These are phyloP conservation scores for Chiloscyllium plagiosum DNA, from an alignment of 2,113 vertebrate genomes.

Conservation along the genomic window DNA sequence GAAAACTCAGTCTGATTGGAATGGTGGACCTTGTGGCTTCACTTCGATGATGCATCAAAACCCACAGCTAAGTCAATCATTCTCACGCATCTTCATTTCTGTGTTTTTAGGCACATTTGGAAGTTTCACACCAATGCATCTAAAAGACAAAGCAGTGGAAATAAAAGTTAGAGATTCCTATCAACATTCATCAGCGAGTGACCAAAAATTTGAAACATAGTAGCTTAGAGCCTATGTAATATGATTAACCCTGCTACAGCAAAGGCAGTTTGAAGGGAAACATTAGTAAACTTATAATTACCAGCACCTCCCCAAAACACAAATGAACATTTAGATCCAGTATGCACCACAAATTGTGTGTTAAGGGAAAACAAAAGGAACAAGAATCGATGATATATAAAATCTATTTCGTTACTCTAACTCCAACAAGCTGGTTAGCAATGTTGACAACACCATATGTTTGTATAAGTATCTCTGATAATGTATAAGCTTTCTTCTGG, in stretches of 20 bases:
- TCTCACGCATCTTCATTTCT: not conserved
- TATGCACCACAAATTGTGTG: not conserved
- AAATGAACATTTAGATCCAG: not conserved
- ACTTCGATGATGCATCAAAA: not conserved
- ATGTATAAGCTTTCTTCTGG: not conserved
- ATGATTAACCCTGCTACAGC: not conserved
- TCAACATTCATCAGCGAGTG: not conserved
- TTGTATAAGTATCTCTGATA: not conserved
- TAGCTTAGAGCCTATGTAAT: not conserved
- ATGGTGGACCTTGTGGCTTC: not conserved
- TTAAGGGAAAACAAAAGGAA: not conserved
- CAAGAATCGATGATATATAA: not conserved
- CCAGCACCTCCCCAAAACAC: not conserved
- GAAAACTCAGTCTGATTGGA: not conserved
- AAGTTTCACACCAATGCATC: not conserved
- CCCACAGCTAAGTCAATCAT: not conserved
- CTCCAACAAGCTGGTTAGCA: not conserved
- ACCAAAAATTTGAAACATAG: not conserved
- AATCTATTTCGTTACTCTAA: not conserved
- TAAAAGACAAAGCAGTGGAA: not conserved
- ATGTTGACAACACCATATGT: not conserved
- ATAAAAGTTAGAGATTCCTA: not conserved
- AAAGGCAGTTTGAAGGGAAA: not conserved
- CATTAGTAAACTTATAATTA: not conserved
- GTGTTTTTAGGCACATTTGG: not conserved